Conservation (phyloP, 2,113 vertebrate genomes). For the Atherinomorus stipes region DNA sequence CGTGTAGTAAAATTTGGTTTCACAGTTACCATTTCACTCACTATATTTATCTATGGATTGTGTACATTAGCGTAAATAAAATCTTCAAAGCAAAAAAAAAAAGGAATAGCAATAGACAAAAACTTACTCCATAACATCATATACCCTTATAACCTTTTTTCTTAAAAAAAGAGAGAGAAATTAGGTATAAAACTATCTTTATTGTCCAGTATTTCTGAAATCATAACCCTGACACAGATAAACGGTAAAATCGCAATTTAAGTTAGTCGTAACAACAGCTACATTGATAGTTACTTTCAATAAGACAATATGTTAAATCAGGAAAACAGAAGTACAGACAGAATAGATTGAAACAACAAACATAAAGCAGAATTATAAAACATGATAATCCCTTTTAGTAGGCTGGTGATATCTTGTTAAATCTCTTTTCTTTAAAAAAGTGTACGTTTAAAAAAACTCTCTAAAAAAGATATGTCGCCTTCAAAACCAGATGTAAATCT, state of each 20-base stretch:
- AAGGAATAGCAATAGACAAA: too few relatives aligned
- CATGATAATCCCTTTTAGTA: conserved; percentile 3
- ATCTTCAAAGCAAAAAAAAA: too few relatives aligned
- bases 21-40: neutral
- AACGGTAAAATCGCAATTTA: conserved; percentile 11
- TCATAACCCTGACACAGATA: neutral
- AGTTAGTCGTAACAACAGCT: conserved; percentile 18
- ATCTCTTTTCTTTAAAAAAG: neutral
- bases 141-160: too few relatives aligned
- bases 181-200: conserved; percentile 18
- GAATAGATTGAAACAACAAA: neutral
- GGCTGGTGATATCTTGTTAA: neutral
- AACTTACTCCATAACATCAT: too few relatives aligned
- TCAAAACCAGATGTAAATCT: conserved; percentile 8
- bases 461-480: neutral
- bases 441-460: neutral
- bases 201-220: conserved; percentile 21
- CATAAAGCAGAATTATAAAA: conserved; percentile 8
- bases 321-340: neutral
- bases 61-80: too few relatives aligned
- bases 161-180: too few relatives aligned
- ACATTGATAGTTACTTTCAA: too few relatives aligned
- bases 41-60: too few relatives aligned
- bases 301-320: neutral
- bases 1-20: neutral